Evolutionary conservation across 2,113 vertebrate species (phyloP).

Genomic region (Chaetops frenatus): DNA sequence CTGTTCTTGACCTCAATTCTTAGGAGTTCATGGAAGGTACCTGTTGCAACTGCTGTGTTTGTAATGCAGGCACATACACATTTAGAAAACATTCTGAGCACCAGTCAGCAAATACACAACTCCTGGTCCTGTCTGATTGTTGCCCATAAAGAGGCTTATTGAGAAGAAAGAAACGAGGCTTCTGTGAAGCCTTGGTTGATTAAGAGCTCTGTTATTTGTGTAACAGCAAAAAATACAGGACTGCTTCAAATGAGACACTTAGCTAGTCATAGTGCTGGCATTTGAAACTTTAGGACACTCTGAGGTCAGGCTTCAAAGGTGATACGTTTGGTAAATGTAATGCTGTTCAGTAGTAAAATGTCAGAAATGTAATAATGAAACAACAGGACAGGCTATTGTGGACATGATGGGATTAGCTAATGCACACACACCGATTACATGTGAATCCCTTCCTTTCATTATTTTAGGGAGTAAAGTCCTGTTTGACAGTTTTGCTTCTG

Average conservation of each 20-base stretch:
- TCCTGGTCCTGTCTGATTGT: not conserved
- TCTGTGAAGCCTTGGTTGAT: not conserved
- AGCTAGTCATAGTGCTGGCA: not conserved
- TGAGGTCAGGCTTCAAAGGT: not conserved
- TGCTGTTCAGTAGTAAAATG: not conserved
- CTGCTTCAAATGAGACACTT: not conserved
- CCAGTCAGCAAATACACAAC: not conserved
- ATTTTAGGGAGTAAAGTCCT: not conserved
- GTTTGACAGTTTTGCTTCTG: not conserved
- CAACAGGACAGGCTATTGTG: not conserved
- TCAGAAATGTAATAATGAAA: not conserved
- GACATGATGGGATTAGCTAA: not conserved
- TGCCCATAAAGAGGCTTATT: not conserved
- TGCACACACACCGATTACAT: accelerated
- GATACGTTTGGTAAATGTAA: not conserved
- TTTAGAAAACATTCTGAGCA: not conserved
- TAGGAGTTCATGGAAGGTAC: not conserved
- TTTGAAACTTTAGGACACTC: not conserved
- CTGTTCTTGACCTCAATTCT: not conserved
- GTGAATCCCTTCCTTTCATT: accelerated
- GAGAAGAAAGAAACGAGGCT: not conserved
- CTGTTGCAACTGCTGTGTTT: not conserved
- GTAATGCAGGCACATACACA: not conserved
- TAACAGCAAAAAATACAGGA: not conserved
- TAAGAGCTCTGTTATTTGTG: not conserved